These are phyloP conservation scores for Pilophorus perplexus DNA, from an alignment of 2,888 invertebrate genomes.

Conservation along the genomic window DNA sequence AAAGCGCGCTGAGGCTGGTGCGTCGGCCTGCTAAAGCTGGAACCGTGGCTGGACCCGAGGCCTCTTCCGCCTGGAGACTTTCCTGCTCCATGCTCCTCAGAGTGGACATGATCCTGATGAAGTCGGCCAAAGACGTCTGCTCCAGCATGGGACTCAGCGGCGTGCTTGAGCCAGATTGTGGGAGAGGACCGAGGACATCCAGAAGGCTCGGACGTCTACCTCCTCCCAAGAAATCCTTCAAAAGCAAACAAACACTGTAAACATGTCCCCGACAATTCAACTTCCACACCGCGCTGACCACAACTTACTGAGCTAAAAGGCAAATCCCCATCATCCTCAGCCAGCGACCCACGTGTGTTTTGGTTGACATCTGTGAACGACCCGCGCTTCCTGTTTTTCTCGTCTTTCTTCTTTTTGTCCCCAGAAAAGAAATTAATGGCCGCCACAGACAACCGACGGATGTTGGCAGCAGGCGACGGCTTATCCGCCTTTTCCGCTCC, in stretches of 20 bases:
- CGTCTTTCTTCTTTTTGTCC: slow-evolving; percentile 37
- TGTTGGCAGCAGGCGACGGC: slow-evolving; percentile 36
- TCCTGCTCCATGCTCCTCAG: slow-evolving; percentile 7
- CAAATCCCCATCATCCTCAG: slow-evolving; percentile 14
- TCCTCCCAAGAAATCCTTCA: slow-evolving; percentile 25
- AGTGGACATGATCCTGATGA: slow-evolving; percentile 61
- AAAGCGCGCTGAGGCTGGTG: slow-evolving; percentile 23
- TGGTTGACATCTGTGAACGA: slow-evolving; percentile 12
- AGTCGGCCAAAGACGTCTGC: slow-evolving; percentile 78
- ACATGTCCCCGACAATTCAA: background rate
- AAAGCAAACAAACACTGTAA: no score
- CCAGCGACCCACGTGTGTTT: background rate
- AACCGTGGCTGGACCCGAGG: background rate
- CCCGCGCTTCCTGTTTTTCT: slow-evolving; percentile 12
- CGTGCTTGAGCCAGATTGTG: slow-evolving; percentile 25
- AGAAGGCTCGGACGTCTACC: slow-evolving; percentile 46
- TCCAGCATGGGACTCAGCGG: slow-evolving; percentile 62
- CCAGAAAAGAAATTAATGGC: slow-evolving; percentile 48
- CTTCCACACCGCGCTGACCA: background rate
- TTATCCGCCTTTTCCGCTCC: slow-evolving; percentile 21
- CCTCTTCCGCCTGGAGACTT: background rate
- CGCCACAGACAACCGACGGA: slow-evolving; percentile 49
- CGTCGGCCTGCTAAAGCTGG: slow-evolving; percentile 10
- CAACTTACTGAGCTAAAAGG: slow-evolving; percentile 1
- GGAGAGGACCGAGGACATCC: slow-evolving; percentile 41